Evolutionary conservation across 1,140 invertebrate species (phyloP).

Genomic region (Drosophila kanapiae): DNA sequence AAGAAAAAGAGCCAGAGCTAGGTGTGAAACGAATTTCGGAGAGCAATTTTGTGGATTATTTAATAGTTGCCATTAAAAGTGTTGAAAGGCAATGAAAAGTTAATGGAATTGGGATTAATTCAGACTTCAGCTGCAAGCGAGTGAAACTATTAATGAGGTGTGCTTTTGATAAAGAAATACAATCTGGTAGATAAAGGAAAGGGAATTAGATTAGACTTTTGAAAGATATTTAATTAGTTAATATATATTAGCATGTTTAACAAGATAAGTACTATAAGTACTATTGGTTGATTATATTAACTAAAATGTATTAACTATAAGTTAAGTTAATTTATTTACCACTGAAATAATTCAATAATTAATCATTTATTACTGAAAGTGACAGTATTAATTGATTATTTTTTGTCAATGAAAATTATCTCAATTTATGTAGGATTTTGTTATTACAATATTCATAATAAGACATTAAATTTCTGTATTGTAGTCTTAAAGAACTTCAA

Average conservation of each 20-base stretch:
- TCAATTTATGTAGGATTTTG: too few species aligned
- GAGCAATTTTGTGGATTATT: slow-evolving; percentile 49
- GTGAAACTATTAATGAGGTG: neutral
- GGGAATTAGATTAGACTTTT: neutral
- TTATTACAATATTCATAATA: too few species aligned
- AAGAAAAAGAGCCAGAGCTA: slow-evolving; percentile 4
- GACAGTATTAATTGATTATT: too few species aligned
- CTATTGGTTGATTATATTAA: too few species aligned
- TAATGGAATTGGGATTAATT: slow-evolving; percentile 13
- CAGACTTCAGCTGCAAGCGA: neutral
- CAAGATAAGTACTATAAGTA: neutral
- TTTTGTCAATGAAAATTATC: too few species aligned
- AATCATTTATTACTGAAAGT: too few species aligned
- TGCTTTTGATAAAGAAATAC: neutral
- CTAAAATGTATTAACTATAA: too few species aligned
- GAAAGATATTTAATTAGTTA: neutral
- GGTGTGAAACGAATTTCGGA: slow-evolving; percentile 41
- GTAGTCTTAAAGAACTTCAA: too few species aligned
- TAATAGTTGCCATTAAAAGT: slow-evolving; percentile 45
- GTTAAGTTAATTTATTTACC: too few species aligned
- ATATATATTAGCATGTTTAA: neutral
- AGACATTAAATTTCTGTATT: too few species aligned
- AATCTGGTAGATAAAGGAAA: neutral
- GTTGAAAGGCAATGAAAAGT: slow-evolving; percentile 37
- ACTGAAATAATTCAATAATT: too few species aligned